Evolutionary conservation across 2,797 vertebrate species (phyloP), one percentile per base, ranked within the genome.

Genomic region (Urosaurus nigricauda): DNA sequence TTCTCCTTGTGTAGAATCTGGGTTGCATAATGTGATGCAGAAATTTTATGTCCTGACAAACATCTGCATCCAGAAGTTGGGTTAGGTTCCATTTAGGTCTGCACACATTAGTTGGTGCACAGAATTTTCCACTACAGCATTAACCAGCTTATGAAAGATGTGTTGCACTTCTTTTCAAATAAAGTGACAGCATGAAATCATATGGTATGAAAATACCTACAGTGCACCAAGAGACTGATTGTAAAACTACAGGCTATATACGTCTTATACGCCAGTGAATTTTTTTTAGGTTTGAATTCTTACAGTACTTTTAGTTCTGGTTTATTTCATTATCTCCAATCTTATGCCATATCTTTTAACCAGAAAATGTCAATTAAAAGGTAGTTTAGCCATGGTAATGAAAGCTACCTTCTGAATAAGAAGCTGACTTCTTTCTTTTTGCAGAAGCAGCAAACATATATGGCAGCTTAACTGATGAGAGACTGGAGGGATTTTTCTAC

Each of bases 351-450:
- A n/a, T 2, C 5, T 43, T 68, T 60, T 40, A 73, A 60, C 26
- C 32, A 14, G 17, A 56, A 37, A 32, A 32, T 85, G 58, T 19
- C 88, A 40, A 26, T 26, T 63, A 56, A 58, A 85, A 77, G 83
- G 77, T 0, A 29, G 83, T 87, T 92, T 51, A 32, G n/a, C 91
- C 90, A 35, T 14, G 29, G 2, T 92, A 88, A 56, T 65, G 89
- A 58, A 86, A 81, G 77, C 65, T 35, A 70, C 88, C 84, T 89
- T 93, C 63, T 85, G 58, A 84, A 84, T 90, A 85, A 80, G 89
- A 85, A 88, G 26, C 4, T 84, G 58, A 60, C 43, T 77, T 77
- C 26, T 17, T 77, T 43, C 9, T 21, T 75, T 92, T 92, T 12
- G 77, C 82, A 92, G 51, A 9, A 29, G 40, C 56, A 65, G 35